Conservation (phyloP, 1,140 invertebrate species). For the Meloidogyne floridensis region DNA sequence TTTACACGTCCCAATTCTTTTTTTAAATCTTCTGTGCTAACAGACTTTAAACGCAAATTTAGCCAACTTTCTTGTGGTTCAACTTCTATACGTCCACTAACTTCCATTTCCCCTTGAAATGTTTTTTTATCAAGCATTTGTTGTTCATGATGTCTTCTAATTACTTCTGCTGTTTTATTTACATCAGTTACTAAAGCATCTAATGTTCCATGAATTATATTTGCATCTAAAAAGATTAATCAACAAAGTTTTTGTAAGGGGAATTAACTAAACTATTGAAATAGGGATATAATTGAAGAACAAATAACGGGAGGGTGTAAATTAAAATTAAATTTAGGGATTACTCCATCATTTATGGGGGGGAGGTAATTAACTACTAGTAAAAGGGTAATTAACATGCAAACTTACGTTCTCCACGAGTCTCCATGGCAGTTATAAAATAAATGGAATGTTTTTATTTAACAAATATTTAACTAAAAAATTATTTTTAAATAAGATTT, state of each 20-base stretch:
- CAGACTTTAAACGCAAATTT: conserved; percentile 59
- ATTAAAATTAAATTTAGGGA: not conserved
- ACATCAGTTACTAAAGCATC: conserved; percentile 58
- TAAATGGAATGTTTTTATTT: conserved; percentile 8
- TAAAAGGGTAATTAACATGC: not conserved
- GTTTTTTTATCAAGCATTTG: conserved; percentile 57
- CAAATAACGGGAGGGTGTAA: not conserved
- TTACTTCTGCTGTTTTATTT: conserved; percentile 63
- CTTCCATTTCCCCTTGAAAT: conserved; percentile 64
- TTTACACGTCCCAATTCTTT: conserved; percentile 59
- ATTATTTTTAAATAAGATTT: too few relatives aligned
- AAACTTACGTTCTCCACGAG: conserved; percentile 47
- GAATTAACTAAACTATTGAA: not conserved
- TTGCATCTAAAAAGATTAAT: conserved; percentile 53
- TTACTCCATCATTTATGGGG: too few relatives aligned
- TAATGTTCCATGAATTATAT: conserved; percentile 58
- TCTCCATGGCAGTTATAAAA: conserved; percentile 48
- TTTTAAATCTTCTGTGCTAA: conserved; percentile 62
- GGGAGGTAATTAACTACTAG: too few relatives aligned
- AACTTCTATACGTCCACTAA: conserved; percentile 61
- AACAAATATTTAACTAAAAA: conserved; percentile 11
- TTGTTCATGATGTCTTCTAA: conserved; percentile 57
- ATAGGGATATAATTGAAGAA: not conserved
- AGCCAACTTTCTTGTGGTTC: conserved; percentile 63
- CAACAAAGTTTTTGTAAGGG: not conserved